A percentile compares a stretch with the other conserved stretches of the same genome.
These are phyloP conservation scores for Salmo trutta DNA, from an alignment of 2,797 vertebrate genomes.

Conservation along the genomic window DNA sequence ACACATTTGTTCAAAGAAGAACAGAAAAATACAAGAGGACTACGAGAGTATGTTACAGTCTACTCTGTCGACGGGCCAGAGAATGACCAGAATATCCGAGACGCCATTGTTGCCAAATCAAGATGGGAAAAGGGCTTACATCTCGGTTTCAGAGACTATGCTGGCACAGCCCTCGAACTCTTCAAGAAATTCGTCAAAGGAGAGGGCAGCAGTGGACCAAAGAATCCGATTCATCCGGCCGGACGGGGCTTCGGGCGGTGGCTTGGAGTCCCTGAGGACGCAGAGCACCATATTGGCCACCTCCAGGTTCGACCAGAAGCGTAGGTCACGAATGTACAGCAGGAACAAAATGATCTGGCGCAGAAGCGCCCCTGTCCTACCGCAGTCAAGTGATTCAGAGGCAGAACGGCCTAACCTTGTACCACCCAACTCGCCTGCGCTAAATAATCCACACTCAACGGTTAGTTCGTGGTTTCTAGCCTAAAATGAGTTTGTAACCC, in stretches of 20 bases:
- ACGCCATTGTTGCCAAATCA: slow-evolving; percentile 44
- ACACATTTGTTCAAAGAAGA: slow-evolving; percentile 56
- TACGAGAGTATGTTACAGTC: slow-evolving; percentile 56
- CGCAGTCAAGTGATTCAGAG: slow-evolving; percentile 71
- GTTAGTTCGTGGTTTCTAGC: slow-evolving; percentile 26
- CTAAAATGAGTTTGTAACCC: not conserved
- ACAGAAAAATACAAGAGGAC: slow-evolving; percentile 27
- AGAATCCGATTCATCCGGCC: slow-evolving; percentile 61
- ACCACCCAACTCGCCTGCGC: slow-evolving; percentile 78
- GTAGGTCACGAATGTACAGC: slow-evolving; percentile 26
- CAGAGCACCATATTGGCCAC: slow-evolving; percentile 66
- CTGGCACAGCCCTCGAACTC: slow-evolving; percentile 72
- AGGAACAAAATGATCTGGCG: slow-evolving; percentile 49
- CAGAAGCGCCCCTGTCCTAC: slow-evolving; percentile 58
- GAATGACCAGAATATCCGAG: slow-evolving; percentile 46
- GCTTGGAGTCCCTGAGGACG: slow-evolving; percentile 63
- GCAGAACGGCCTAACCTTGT: slow-evolving; percentile 66
- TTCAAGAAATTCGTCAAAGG: slow-evolving; percentile 70
- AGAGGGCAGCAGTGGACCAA: slow-evolving; percentile 56
- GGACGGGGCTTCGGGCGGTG: slow-evolving; percentile 61
- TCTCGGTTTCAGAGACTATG: slow-evolving; percentile 68
- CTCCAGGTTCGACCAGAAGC: slow-evolving; percentile 28
- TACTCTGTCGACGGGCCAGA: slow-evolving; percentile 52
- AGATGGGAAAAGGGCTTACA: slow-evolving; percentile 43
- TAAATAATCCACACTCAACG: slow-evolving; percentile 18